Percentiles rank a stretch among this genome's conserved stretches.
Evolutionary conservation across 53 echinoderm and acorn worm species (phyloP).

Genomic region (Patiria pectinifera): DNA sequence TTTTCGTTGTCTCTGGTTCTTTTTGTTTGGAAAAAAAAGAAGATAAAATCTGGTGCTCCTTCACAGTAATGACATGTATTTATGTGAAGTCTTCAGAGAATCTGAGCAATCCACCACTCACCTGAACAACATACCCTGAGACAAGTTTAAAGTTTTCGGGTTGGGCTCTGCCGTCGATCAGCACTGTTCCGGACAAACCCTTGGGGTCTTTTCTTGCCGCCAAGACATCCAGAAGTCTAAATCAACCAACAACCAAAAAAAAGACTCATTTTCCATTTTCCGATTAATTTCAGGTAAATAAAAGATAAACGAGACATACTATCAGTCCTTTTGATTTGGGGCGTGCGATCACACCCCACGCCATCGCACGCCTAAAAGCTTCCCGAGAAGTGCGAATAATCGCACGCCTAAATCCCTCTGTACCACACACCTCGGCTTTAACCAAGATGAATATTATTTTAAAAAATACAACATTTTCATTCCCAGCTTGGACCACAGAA

Average conservation of each 20-base stretch:
- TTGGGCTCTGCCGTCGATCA: constrained; percentile 78
- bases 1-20: not conserved
- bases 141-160: constrained; percentile 83
- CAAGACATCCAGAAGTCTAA: constrained; percentile 83
- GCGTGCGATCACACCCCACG: too few relatives aligned
- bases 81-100: not conserved
- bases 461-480: too few relatives aligned
- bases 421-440: too few relatives aligned
- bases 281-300: not conserved
- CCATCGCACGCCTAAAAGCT: too few relatives aligned
- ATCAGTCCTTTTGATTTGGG: too few relatives aligned
- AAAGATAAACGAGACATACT: too few relatives aligned
- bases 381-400: too few relatives aligned
- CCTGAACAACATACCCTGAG: constrained; percentile 97
- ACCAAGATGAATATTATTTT: too few relatives aligned
- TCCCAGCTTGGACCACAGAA: too few relatives aligned
- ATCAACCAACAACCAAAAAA: not conserved
- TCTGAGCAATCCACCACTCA: constrained; percentile 2
- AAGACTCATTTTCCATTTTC: not conserved
- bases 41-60: not conserved
- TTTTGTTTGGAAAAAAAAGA: not conserved
- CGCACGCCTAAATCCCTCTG: too few relatives aligned
- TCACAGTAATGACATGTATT: too few relatives aligned
- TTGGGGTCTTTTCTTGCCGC: constrained; percentile 88
- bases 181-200: constrained; percentile 80